Evolutionary conservation across 2,113 vertebrate genomes (phyloP).

Genomic region (Micromys minutus): DNA sequence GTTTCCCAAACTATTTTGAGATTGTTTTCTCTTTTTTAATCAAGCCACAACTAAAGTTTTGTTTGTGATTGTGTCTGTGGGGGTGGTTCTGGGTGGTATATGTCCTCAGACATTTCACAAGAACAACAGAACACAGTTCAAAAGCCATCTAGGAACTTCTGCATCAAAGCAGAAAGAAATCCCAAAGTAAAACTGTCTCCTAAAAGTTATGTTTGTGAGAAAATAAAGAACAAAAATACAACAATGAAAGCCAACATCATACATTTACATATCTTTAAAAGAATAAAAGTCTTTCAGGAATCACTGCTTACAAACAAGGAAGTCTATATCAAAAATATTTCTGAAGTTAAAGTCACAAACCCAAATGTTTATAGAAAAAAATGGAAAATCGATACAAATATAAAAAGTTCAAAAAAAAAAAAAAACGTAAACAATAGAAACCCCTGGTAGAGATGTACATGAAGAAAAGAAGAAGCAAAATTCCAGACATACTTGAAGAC

Average conservation of each 20-base stretch:
- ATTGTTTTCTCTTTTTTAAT: not conserved
- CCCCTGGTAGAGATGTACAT: not conserved
- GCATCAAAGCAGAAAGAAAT: not conserved
- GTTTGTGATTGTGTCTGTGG: not conserved
- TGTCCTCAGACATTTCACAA: not conserved
- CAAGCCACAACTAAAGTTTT: not conserved
- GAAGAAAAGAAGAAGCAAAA: not conserved
- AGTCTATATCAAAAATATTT: not conserved
- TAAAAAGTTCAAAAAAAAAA: not conserved
- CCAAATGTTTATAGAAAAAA: not conserved
- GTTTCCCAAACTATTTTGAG: not conserved
- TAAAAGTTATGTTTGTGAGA: not conserved
- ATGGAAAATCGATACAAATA: not conserved
- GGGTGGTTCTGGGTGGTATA: not conserved
- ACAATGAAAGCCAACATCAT: not conserved
- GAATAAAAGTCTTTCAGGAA: not conserved
- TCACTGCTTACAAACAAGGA: not conserved
- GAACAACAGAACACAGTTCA: not conserved
- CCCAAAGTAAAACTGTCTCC: not conserved
- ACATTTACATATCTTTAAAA: not conserved
- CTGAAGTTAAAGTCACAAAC: not conserved
- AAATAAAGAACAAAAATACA: not conserved
- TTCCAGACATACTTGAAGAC: not conserved
- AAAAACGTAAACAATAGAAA: not conserved
- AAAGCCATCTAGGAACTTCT: not conserved